Evolutionary conservation across 2,797 vertebrate genomes (phyloP), one percentile per base, ranked within the genome.

Genomic region (Poeciliopsis gracilis): DNA sequence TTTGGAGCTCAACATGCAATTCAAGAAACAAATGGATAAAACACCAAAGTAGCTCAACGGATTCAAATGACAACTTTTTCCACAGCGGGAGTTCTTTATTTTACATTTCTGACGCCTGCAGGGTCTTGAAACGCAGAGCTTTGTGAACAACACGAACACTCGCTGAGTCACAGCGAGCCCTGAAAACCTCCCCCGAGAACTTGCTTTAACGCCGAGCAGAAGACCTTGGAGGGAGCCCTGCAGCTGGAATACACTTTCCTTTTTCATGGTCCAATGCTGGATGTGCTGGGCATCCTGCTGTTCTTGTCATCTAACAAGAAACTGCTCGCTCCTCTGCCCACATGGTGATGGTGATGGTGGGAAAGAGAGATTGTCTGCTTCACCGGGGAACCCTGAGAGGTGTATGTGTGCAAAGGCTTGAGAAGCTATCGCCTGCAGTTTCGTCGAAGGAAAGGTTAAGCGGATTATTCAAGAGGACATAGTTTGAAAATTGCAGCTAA

Each of bases 381-480:
- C 85, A 82, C 53, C 6, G 0, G 73, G 81, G 81, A 73, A 78
- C 38, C 75, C 55, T 16, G 45, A 86, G 85, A 92, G 87, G 85
- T 70, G 43, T 90, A 83, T 91, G 80, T 79, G 55, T 75, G 84
- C 74, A 90, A 82, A 90, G 74, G 86, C 82, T 81, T 71, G 55
- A 77, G 72, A 78, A 76, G 85, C 85, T 80, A 84, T 88, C 80
- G 81, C 67, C 15, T 23, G 71, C 82, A 84, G 80, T 78, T 88
- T 86, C 77, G 79, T 76, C 76, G 83, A 88, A 87, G 25, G 46
- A 57, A 75, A 86, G 10, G 41, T 73, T 78, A 78, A 84, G 69
- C 49, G 61, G 69, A 89, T 92, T 88, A 91, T 91, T 92, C 79
- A 90, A 88, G 84, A 89, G 79, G 79, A 67, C 82, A 84, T 70